These are phyloP conservation scores for Lutjanus argentimaculatus DNA, from an alignment of 2,797 vertebrate genomes.

Conservation along the genomic window DNA sequence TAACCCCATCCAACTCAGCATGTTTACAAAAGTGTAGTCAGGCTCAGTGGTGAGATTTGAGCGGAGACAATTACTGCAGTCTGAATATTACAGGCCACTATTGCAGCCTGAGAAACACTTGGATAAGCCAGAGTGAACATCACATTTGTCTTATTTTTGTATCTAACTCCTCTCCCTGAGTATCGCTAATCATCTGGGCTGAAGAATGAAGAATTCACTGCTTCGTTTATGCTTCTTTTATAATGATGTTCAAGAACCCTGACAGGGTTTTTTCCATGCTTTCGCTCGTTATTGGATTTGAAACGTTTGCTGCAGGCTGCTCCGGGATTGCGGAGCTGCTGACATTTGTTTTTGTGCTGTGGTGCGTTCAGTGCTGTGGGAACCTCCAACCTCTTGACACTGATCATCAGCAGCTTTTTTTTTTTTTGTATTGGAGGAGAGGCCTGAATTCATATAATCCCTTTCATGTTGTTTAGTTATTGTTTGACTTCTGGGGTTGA, in stretches of 20 bases:
- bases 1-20: constrained; percentile 1
- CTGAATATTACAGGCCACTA: neutral
- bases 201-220: constrained; percentile 7
- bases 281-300: constrained; percentile 51
- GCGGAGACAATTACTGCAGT: neutral
- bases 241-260: constrained; percentile 46
- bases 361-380: constrained; percentile 53
- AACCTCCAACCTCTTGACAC: constrained; percentile 52
- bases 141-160: constrained; percentile 28
- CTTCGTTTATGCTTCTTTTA: constrained; percentile 39
- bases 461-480: constrained; percentile 34
- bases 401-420: constrained; percentile 44
- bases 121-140: neutral
- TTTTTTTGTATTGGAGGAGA: constrained; percentile 39
- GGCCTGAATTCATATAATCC: constrained; percentile 10
- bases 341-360: constrained; percentile 64
- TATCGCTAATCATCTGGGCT: constrained; percentile 24
- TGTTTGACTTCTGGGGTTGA: constrained; percentile 49
- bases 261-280: constrained; percentile 24
- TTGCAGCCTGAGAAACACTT: neutral
- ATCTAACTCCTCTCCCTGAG: neutral
- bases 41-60: neutral
- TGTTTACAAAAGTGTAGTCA: constrained; percentile 1
- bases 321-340: constrained; percentile 42
- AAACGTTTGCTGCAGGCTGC: constrained; percentile 56